Percentiles rank a stretch among this genome's conserved stretches.
Evolutionary conservation across 92 coral and sea anemone species (phyloP).

Genomic region (Scolanthus callimorphus): DNA sequence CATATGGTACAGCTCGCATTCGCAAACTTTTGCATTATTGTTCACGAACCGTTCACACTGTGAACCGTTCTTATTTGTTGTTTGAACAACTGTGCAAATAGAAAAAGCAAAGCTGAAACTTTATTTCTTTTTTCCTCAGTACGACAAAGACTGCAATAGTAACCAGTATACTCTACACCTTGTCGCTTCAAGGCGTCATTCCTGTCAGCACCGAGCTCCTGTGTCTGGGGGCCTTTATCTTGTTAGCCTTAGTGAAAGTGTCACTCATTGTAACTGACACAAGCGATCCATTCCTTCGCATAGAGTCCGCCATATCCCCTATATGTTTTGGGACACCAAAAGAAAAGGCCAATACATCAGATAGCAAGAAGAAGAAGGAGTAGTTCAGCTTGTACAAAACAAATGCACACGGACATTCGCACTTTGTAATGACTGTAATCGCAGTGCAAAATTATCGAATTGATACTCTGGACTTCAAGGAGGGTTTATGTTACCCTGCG

Average conservation of each 20-base stretch:
- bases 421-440: too few relatives aligned
- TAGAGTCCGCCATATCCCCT: conserved; percentile 68
- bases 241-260: conserved; percentile 24
- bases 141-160: conserved; percentile 62
- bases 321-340: conserved; percentile 58
- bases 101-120: not conserved
- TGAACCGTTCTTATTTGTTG: not conserved
- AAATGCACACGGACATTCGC: too few relatives aligned
- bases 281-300: conserved; percentile 55
- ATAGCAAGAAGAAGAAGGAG: conserved; percentile 5
- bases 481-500: too few relatives aligned
- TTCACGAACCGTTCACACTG: not conserved
- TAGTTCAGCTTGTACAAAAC: too few relatives aligned
- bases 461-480: too few relatives aligned
- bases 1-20: too few relatives aligned
- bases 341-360: not conserved
- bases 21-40: too few relatives aligned
- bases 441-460: too few relatives aligned
- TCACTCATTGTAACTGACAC: conserved; percentile 41
- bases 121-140: conserved; percentile 21
- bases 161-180: conserved; percentile 46
- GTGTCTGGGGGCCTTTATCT: not conserved
- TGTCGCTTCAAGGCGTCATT: conserved; percentile 46
- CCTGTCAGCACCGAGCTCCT: not conserved
- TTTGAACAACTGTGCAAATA: not conserved